These are phyloP conservation scores for Crotalus tigris DNA, from an alignment of 2,113 vertebrate species.

Conservation along the genomic window DNA sequence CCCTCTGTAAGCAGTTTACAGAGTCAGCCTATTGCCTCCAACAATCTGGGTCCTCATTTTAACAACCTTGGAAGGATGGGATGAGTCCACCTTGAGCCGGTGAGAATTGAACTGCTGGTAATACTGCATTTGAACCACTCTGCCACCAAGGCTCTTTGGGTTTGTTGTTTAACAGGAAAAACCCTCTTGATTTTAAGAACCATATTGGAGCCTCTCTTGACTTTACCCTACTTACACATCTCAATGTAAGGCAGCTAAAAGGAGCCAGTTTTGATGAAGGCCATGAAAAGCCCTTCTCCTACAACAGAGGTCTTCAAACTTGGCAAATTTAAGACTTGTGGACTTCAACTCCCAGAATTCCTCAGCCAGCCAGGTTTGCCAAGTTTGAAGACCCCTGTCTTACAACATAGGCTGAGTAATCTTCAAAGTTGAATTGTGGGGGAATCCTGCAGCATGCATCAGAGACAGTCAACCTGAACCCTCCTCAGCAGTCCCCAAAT, in stretches of 20 bases:
- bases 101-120: no score
- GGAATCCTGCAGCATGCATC: not conserved
- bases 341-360: no score
- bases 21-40: no score
- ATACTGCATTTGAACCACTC: no score
- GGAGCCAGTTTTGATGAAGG: not conserved
- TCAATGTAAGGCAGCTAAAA: not conserved
- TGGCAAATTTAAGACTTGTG: no score
- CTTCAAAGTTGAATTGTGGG: not conserved
- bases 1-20: no score
- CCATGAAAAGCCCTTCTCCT: not conserved
- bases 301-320: no score
- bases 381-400: not conserved
- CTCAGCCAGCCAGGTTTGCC: no score
- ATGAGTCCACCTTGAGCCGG: no score
- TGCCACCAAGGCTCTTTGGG: no score
- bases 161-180: not conserved
- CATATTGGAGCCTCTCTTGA: not conserved
- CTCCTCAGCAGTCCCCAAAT: not conserved
- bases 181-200: not conserved
- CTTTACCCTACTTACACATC: not conserved
- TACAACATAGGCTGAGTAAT: not conserved
- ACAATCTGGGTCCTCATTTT: no score
- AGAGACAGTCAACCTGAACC: not conserved
- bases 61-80: no score